Evolutionary conservation across 2,888 invertebrate species (phyloP), one percentile per base, ranked within the genome.

Genomic region (Lithophane socia): DNA sequence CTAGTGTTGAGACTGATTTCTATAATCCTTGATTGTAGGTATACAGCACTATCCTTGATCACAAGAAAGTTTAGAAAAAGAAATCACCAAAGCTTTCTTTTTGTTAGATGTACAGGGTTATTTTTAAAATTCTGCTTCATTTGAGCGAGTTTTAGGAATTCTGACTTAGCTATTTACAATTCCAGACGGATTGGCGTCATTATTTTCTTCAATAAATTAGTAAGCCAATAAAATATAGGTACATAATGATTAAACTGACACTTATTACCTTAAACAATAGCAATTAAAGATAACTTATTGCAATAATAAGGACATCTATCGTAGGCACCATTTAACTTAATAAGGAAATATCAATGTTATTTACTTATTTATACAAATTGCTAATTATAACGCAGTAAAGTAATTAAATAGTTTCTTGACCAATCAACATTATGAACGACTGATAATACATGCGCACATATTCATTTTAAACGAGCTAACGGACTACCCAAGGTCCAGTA

Each of bases 361-460:
- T 58, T 79, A 69, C 21, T 69, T 66, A 66, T 56, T 56, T 56
- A 56, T n/a, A 56, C n/a, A 56, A 56, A 56, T 56, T 56, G 18
- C 29, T 66, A 54, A 47, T 81, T 72, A 72, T 24, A 72, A 69
- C 13, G n/a, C 56, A 63, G 54, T 70, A 67, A 71, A 71, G 44
- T 71, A 68, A 49, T 54, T 72, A 61, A 70, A 42, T 13, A 42
- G 47, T 60, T 73, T 64, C 54, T 71, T 65, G 52, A 52, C 21
- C 54, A 85, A 75, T 68, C 54, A 52, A 70, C 42, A 37, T 37
- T 21, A 42, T 61, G 10, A 58, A 52, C 7, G 54, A 47, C 49
- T 58, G 29, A 37, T 71, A 68, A 63, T 44, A 60, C 5, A 63
- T 75, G 65, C 52, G 65, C 52, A 58, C 69, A 75, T 80, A 84